Evolutionary conservation across 2,113 vertebrate species (phyloP), one percentile per base, ranked within the genome.

Genomic region (Engystomops pustulosus): DNA sequence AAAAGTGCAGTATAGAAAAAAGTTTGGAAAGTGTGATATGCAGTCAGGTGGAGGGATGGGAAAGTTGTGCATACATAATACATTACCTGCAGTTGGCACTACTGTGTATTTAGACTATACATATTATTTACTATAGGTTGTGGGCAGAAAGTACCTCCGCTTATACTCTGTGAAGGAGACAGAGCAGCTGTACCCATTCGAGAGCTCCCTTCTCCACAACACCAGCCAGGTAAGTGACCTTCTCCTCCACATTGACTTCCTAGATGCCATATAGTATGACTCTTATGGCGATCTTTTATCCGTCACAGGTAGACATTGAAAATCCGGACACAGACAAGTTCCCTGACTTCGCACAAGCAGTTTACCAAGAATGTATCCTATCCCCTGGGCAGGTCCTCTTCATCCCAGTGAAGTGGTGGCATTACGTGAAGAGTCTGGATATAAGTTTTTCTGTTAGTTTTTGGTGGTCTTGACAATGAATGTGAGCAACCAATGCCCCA

Each of bases 361-460:
- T 88, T 0, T 96, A 92, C 90, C 90, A 94, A 74, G 96, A 97
- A 75, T 98, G 97, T 67, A 8, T 97, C 85, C 90, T 99, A 47
- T 88, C 82, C 41, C 96, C 98, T 0, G 96, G 97, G n/a, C 95
- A 99, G 17, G 90, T 97, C 78, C 93, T 99, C 9, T 99, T 97
- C 86, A 99, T 99, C 86, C 98, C 98, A 0, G 92, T 92, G 6
- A 92, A 88, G 45, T 91, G 97, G 17, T 99, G 98, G 98, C 97
- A 99, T 83, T 98, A 98, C 0, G 93, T 99, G 58, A 94, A 95
- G 20, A 95, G 97, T 0, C 88, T 99, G 27, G 95, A 99, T 81
- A 90, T 95, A 86, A 99, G 98, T 90, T 99, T 99, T 87, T 99
- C 98, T 0, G 95, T 99, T 89, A 98, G 97, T 87, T 99, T 97